A percentile compares a stretch with the other conserved stretches of the same genome.
phyloP scores from a whole-genome alignment of 2,797 vertebrate species.

The Sebastes oblongus region DNA sequence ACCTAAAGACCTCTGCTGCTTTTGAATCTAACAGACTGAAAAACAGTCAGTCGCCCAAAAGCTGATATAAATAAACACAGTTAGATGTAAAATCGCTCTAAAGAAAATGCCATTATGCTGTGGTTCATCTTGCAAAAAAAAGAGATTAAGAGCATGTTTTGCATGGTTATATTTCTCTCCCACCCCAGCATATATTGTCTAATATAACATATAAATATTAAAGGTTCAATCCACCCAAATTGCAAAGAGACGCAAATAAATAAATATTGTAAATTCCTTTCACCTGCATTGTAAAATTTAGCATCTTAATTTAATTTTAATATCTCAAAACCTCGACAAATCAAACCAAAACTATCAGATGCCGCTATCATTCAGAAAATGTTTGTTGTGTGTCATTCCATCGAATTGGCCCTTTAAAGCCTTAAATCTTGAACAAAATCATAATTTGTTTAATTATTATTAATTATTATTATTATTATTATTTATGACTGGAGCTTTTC shows the following conservation, averaged over 20 bases:
- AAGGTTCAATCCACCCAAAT: background rate
- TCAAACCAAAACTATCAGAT: background rate
- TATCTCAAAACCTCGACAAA: background rate
- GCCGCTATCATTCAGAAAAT: accelerated
- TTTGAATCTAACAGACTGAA: background rate
- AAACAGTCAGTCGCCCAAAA: background rate
- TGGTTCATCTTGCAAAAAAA: background rate
- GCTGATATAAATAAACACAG: background rate
- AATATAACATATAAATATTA: background rate
- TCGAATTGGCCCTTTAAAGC: background rate
- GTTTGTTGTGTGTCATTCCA: accelerated
- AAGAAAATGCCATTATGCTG: background rate
- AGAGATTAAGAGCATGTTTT: background rate
- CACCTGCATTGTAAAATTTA: background rate
- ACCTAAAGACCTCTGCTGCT: background rate
- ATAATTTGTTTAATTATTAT: background rate
- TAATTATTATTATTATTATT: too few species aligned
- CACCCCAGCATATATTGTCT: background rate
- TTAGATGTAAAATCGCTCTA: background rate
- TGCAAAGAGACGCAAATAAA: background rate
- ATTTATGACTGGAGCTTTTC: too few species aligned
- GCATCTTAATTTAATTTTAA: background rate
- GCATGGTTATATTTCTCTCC: background rate
- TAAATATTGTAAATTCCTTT: background rate
- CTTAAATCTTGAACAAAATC: background rate